A percentile compares a stretch with the other conserved stretches of the same genome.
These are phyloP conservation scores for Archilochus colubris DNA, from an alignment of 2,113 vertebrate species.

Conservation along the genomic window DNA sequence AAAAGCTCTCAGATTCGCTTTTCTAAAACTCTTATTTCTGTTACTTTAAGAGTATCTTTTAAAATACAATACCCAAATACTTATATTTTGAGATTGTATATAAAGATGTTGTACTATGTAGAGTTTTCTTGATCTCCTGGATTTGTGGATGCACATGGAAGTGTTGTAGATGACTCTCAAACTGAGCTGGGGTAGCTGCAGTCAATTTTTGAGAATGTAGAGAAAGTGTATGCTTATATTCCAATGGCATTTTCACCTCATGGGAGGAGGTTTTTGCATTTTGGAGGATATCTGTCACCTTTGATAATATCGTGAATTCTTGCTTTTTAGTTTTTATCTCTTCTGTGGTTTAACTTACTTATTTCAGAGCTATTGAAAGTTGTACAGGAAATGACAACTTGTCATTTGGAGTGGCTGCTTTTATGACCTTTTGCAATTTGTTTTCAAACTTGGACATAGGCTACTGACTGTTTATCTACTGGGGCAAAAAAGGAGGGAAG, in stretches of 20 bases:
- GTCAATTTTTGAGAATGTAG: background rate
- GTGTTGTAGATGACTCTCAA: background rate
- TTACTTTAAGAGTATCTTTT: background rate
- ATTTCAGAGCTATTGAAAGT: background rate
- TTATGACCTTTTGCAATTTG: background rate
- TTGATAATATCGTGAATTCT: background rate
- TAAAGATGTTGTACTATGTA: background rate
- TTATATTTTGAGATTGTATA: background rate
- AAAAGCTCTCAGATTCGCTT: background rate
- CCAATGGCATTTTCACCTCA: background rate
- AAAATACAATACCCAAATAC: background rate
- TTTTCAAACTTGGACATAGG: background rate
- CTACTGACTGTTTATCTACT: background rate
- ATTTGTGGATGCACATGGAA: background rate
- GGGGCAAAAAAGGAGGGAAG: background rate
- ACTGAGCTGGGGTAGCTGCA: background rate
- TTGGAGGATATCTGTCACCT: background rate
- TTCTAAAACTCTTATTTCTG: background rate
- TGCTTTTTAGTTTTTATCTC: rapidly evolving
- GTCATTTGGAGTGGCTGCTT: background rate
- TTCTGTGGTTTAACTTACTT: background rate
- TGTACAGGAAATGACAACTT: background rate
- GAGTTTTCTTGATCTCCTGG: background rate
- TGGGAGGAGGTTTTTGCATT: background rate
- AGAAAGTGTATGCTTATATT: background rate